A percentile compares a stretch with the other conserved stretches of the same genome.
Evolutionary conservation across 1,140 invertebrate species (phyloP).

Genomic region (Zaprionus gabonicus): DNA sequence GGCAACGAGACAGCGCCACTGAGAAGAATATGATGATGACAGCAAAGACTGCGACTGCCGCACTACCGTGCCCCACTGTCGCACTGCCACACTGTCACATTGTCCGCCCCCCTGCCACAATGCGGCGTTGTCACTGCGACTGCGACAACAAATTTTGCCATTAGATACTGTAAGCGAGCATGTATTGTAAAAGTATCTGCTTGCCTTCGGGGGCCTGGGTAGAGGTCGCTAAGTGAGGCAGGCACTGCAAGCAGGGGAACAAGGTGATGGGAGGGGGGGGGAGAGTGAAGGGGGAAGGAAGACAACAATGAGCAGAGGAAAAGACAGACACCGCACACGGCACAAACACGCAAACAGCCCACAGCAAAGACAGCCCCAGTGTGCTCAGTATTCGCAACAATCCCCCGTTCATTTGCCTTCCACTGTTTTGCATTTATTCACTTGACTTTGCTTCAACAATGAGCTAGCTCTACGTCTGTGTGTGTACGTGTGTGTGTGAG

Average conservation of each 20-base stretch:
- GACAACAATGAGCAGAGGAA: neutral
- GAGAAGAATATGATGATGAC: slow-evolving; percentile 74
- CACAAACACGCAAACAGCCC: slow-evolving; percentile 28
- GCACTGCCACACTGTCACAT: neutral
- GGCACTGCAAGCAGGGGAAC: neutral
- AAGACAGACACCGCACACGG: slow-evolving; percentile 9
- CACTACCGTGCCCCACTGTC: neutral
- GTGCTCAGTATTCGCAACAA: neutral
- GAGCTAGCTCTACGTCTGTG: slow-evolving; percentile 37
- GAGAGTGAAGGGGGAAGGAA: neutral
- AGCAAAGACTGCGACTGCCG: slow-evolving; percentile 56
- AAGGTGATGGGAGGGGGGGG: neutral
- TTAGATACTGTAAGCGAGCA: slow-evolving; percentile 71
- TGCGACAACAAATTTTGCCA: slow-evolving; percentile 71
- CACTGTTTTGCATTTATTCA: slow-evolving; percentile 75
- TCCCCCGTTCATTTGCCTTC: slow-evolving; percentile 60
- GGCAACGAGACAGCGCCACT: slow-evolving; percentile 18
- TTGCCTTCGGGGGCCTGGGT: slow-evolving; percentile 28
- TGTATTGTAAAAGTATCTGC: slow-evolving; percentile 56
- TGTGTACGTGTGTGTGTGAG: slow-evolving; percentile 29
- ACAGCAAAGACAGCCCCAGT: slow-evolving; percentile 17
- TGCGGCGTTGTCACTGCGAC: slow-evolving; percentile 34
- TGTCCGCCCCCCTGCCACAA: neutral
- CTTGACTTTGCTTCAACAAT: slow-evolving; percentile 78
- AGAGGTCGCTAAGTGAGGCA: neutral